Evolutionary conservation across 2,113 vertebrate genomes (phyloP), one percentile per base, ranked within the genome.

Genomic region (Typhlomys cinereus): DNA sequence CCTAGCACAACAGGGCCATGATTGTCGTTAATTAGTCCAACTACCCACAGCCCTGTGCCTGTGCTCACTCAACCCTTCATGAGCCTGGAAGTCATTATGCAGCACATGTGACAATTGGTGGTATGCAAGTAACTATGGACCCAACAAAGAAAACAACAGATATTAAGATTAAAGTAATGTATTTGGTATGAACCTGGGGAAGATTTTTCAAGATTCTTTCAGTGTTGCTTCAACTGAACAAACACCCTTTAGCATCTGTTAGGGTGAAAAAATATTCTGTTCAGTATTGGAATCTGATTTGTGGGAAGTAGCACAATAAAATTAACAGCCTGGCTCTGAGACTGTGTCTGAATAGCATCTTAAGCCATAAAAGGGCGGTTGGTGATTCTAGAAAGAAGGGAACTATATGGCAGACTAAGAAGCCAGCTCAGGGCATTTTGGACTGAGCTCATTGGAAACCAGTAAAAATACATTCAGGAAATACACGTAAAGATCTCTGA

Each of bases 331-430:
- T 10, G 27, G 44, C 15, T 14, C 1, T 27, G 39, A 80, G 36
- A 41, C 36, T 48, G 15, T 15, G 17, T 39, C 50, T 50, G 48
- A 81, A 74, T 8, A 46, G 15, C 13, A 13, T 50, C 62, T 81
- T 73, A 79, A 50, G 50, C n/a, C 41, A 71, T n/a, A 50, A 59
- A 73, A 52, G 31, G 25, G 48, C 29, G 50, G 27, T 36, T 59
- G 48, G 15, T 59, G 29, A n/a, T 62, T 70, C 15, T 85, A 69
- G 74, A 76, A 93, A 82, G 82, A 39, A 54, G 31, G 66, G 67
- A 85, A 39, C 50, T 39, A 20, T 75, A 92, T 88, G 46, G 66
- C 14, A 27, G 7, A 34, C 23, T n/a, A 7, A 10, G n/a, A 69
- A 41, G 50, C 18, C 39, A 69, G 66, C 20, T 18, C n/a, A 54